phyloP scores from a whole-genome alignment of 2,888 invertebrate species.

The Eumerus sabulonum region DNA sequence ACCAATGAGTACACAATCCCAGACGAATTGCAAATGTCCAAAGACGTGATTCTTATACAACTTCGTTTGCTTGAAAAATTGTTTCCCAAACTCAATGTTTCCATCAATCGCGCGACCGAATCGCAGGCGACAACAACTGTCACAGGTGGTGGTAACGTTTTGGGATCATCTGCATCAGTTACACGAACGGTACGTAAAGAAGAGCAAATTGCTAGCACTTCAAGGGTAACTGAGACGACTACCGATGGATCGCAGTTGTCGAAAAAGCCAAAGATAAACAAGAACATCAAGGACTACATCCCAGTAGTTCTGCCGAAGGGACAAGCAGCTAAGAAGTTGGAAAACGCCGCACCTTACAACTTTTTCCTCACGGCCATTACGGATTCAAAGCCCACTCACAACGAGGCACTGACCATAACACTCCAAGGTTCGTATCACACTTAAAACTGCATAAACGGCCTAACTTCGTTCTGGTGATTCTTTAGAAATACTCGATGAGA shows the following conservation, averaged over 20 bases:
- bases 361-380: slow-evolving; percentile 88
- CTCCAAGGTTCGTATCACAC: slow-evolving; percentile 81
- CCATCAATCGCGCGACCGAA: neutral
- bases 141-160: slow-evolving; percentile 39
- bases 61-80: slow-evolving; percentile 80
- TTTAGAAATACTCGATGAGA: slow-evolving; percentile 87
- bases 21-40: slow-evolving; percentile 79
- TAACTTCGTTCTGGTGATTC: too few relatives aligned
- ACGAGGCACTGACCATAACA: slow-evolving; percentile 84
- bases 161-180: slow-evolving; percentile 31
- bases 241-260: slow-evolving; percentile 72
- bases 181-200: too few relatives aligned
- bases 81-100: slow-evolving; percentile 70
- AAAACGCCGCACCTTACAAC: slow-evolving; percentile 85
- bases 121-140: neutral
- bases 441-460: neutral
- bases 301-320: slow-evolving; percentile 82
- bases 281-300: slow-evolving; percentile 79
- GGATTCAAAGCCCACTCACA: slow-evolving; percentile 82
- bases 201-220: slow-evolving; percentile 38
- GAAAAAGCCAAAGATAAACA: slow-evolving; percentile 75
- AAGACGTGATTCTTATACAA: slow-evolving; percentile 82
- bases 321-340: slow-evolving; percentile 84
- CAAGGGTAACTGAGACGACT: slow-evolving; percentile 23
- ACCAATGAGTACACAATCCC: slow-evolving; percentile 81